A percentile compares a stretch with the other conserved stretches of the same genome.
These are phyloP conservation scores for Naso thynnoides DNA, from an alignment of 2,797 vertebrate species.

Conservation along the genomic window DNA sequence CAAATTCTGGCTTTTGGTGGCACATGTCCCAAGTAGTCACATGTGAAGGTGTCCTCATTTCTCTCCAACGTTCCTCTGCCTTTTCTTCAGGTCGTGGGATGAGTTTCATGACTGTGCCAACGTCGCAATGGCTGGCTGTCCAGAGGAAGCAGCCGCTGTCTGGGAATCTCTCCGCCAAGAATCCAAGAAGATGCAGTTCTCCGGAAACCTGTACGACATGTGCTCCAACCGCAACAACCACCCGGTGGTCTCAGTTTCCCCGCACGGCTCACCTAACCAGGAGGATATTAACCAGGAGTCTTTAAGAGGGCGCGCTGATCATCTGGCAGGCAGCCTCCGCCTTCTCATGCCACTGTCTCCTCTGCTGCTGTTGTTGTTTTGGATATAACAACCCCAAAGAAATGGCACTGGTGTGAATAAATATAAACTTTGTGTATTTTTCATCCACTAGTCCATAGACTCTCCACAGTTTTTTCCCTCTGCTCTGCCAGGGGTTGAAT, in stretches of 20 bases:
- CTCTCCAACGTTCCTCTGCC: not conserved
- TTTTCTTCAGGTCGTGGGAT: slow-evolving; percentile 90
- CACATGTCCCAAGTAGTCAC: no score
- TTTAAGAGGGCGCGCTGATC: slow-evolving; percentile 75
- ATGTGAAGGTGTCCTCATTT: not conserved
- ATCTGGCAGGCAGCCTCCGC: slow-evolving; percentile 23
- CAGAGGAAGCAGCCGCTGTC: slow-evolving; percentile 88
- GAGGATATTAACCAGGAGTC: slow-evolving; percentile 92
- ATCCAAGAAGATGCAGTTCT: slow-evolving; percentile 92
- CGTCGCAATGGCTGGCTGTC: slow-evolving; percentile 88
- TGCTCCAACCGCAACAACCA: slow-evolving; percentile 84
- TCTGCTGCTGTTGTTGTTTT: slow-evolving; percentile 63
- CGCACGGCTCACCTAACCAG: slow-evolving; percentile 51
- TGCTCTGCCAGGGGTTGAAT: slow-evolving; percentile 57
- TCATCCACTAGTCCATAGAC: slow-evolving; percentile 53
- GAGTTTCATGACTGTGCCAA: slow-evolving; percentile 92
- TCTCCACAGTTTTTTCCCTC: slow-evolving; percentile 45
- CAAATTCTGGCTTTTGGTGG: no score
- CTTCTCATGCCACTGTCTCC: slow-evolving; percentile 53
- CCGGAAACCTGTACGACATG: slow-evolving; percentile 92
- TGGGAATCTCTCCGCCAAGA: slow-evolving; percentile 95
- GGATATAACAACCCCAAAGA: slow-evolving; percentile 62
- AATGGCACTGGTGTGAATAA: slow-evolving; percentile 60
- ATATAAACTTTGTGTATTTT: slow-evolving; percentile 68
- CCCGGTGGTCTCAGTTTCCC: slow-evolving; percentile 47